A percentile compares a stretch with the other conserved stretches of the same genome.
Conservation (phyloP, 2,113 vertebrate species). For the Chaetops frenatus region DNA sequence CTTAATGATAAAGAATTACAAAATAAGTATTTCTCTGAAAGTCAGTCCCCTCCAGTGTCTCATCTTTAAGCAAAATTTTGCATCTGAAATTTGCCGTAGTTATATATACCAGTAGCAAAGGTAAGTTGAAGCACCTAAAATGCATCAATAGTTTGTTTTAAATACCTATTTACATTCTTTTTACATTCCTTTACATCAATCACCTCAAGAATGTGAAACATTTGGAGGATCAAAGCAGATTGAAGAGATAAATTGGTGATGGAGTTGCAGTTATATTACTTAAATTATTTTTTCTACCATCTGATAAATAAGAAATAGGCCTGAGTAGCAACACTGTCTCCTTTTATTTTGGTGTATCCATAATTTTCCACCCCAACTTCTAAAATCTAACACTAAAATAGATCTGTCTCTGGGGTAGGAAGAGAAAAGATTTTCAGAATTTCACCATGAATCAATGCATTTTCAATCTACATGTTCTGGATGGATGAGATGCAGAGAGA, state of each 20-base stretch:
- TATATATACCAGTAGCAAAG: neutral
- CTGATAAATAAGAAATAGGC: neutral
- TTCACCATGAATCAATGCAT: neutral
- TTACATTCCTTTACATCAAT: neutral
- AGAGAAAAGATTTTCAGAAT: neutral
- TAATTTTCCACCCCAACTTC: neutral
- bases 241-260: neutral
- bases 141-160: neutral
- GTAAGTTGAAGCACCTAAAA: neutral
- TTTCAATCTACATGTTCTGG: neutral
- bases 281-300: neutral
- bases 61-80: neutral
- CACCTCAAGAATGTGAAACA: neutral
- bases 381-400: neutral
- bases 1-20: neutral
- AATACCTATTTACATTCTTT: neutral
- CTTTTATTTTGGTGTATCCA: neutral
- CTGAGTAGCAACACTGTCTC: neutral
- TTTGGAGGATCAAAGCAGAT: neutral
- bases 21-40: neutral
- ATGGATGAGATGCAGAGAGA: neutral
- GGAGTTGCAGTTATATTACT: neutral
- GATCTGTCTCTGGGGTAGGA: neutral
- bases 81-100: neutral
- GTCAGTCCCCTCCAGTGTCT: neutral